Percentiles rank a stretch among this genome's conserved stretches.
These are phyloP conservation scores for Hoplodrina ambigua DNA, from an alignment of 2,888 invertebrate genomes.

Conservation along the genomic window DNA sequence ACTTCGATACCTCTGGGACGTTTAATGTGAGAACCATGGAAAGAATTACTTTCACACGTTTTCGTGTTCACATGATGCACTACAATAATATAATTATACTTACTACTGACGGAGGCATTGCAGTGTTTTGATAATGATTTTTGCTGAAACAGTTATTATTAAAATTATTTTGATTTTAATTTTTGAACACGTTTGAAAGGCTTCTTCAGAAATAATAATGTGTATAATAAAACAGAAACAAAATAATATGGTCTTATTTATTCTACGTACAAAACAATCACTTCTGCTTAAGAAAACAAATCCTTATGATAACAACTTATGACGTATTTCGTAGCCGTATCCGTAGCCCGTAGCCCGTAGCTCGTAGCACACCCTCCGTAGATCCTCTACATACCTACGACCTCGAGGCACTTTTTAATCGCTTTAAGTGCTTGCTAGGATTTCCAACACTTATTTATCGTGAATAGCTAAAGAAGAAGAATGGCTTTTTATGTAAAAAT, in stretches of 20 bases:
- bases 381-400: constrained; percentile 68
- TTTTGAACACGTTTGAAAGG: too few species aligned
- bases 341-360: constrained; percentile 45
- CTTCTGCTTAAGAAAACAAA: constrained; percentile 28
- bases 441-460: constrained; percentile 82
- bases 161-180: too few species aligned
- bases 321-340: constrained; percentile 54
- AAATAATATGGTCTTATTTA: constrained; percentile 9
- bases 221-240: neutral
- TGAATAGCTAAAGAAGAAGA: constrained; percentile 81
- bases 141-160: too few species aligned
- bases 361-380: constrained; percentile 68
- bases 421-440: constrained; percentile 86
- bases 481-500: constrained; percentile 73
- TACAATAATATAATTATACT: neutral
- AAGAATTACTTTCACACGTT: constrained; percentile 71
- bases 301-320: constrained; percentile 40
- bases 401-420: constrained; percentile 84
- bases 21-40: constrained; percentile 77
- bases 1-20: constrained; percentile 74
- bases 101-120: neutral
- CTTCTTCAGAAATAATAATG: too few species aligned
- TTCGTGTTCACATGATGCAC: constrained; percentile 13
- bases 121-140: neutral
- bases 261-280: constrained; percentile 22